These are phyloP conservation scores for Linnaemya tessellans DNA, from an alignment of 2,888 invertebrate species.

Conservation along the genomic window DNA sequence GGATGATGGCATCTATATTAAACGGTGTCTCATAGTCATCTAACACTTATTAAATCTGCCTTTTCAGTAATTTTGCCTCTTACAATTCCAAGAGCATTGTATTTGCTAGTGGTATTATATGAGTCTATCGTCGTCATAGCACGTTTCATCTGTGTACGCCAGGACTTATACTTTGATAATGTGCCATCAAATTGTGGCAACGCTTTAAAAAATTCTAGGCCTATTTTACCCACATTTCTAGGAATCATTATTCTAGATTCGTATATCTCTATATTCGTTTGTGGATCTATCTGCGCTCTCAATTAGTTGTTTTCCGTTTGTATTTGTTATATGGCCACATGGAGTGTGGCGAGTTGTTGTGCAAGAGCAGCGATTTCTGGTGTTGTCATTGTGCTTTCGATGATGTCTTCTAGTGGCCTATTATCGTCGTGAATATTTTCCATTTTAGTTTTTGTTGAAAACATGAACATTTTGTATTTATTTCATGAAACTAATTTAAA, in stretches of 20 bases:
- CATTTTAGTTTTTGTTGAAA: too few species aligned
- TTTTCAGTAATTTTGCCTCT: neutral
- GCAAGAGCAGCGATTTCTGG: neutral
- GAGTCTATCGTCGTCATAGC: neutral
- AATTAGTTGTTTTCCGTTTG: neutral
- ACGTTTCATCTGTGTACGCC: neutral
- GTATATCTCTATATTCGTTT: neutral
- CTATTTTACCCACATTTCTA: conserved; percentile 1
- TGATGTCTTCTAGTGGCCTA: too few species aligned
- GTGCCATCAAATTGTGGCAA: neutral
- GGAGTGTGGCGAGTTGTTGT: neutral
- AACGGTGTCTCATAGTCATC: neutral
- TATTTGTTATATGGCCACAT: neutral
- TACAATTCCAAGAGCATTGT: neutral
- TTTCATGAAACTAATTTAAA: too few species aligned
- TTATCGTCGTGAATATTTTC: too few species aligned
- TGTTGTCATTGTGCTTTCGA: neutral
- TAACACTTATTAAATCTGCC: neutral
- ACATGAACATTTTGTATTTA: too few species aligned
- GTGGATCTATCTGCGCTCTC: neutral
- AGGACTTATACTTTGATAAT: neutral
- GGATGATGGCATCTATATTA: neutral
- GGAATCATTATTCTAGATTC: neutral
- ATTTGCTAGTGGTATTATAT: conserved; percentile 5
- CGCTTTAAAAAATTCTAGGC: neutral